Evolutionary conservation across 2,888 invertebrate species (phyloP), one percentile per base, ranked within the genome.

Genomic region (Thysanoteuthis rhombus): DNA sequence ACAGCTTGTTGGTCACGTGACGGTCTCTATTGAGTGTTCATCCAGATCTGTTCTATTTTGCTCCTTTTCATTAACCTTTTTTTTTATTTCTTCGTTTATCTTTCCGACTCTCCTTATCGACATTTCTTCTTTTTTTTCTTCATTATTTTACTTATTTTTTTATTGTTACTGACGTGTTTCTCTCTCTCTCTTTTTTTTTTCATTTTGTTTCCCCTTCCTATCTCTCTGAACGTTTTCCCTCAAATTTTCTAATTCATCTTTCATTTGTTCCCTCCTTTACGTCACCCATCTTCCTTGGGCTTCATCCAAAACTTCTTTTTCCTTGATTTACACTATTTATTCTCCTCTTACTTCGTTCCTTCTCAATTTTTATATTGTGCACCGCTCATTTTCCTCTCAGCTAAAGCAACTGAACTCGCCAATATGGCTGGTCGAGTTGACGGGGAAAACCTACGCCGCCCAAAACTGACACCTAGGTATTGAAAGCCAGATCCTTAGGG

Each of bases 401-500:
- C 75, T n/a, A 75, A n/a, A 75, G 75, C 75, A 12, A 75, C 12
- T n/a, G n/a, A 32, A 75, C 75, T 36, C 12, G n/a, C 36, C 36
- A 75, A 75, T 75, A 75, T 10, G n/a, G 19, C 16, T 75, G 75
- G 75, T n/a, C 75, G 75, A 75, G n/a, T 75, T n/a, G n/a, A n/a
- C n/a, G 75, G 0, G 75, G 75, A 75, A 75, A 75, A n/a, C 75
- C 75, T 16, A 75, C 75, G 75, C 75, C 75, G n/a, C 75, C 75
- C 75, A 75, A 75, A n/a, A 75, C 75, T 75, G n/a, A 75, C 75
- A 75, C n/a, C 75, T n/a, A n/a, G n/a, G 75, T 75, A 75, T 75
- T 75, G 75, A 75, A 75, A 75, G n/a, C 16, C 10, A 36, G 75
- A 75, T 75, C 75, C 75, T 75, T 75, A 75, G 75, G 75, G 75